Evolutionary conservation across 2,113 vertebrate species (phyloP).

Genomic region (Coptodon bakossiorum): DNA sequence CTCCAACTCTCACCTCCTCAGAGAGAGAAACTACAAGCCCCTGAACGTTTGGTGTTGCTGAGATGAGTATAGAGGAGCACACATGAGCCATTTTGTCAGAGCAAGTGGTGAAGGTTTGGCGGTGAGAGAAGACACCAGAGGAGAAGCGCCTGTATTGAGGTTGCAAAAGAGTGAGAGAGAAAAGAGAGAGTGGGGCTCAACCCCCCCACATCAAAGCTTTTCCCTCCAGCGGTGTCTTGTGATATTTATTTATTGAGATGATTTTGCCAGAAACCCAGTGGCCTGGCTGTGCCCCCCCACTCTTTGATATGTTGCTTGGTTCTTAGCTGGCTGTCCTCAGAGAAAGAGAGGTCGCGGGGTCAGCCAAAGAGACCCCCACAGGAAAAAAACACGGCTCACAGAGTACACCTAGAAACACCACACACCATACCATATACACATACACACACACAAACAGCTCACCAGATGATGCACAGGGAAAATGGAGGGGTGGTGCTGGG

Average conservation of each 20-base stretch:
- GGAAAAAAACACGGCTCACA: slow-evolving; percentile 55
- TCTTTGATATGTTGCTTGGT: slow-evolving; percentile 73
- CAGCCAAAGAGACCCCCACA: slow-evolving; percentile 64
- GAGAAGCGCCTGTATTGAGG: slow-evolving; percentile 51
- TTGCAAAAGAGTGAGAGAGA: slow-evolving; percentile 53
- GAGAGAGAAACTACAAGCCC: slow-evolving; percentile 38
- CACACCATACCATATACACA: slow-evolving; percentile 30
- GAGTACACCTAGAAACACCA: slow-evolving; percentile 59
- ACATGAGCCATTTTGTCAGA: slow-evolving; percentile 65
- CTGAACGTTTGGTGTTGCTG: slow-evolving; percentile 37
- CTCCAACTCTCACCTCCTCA: slow-evolving; percentile 44
- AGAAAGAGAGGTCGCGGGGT: slow-evolving; percentile 54
- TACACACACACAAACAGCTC: slow-evolving; percentile 39
- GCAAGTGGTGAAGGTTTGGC: slow-evolving; percentile 54
- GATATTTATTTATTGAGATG: slow-evolving; percentile 78
- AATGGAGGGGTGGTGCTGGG: background rate
- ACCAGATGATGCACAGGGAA: slow-evolving; percentile 51
- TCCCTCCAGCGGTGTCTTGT: slow-evolving; percentile 69
- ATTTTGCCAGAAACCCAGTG: slow-evolving; percentile 74
- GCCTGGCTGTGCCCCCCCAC: slow-evolving; percentile 55
- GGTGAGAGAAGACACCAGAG: slow-evolving; percentile 56
- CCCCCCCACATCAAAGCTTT: slow-evolving; percentile 70
- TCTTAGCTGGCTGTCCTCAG: slow-evolving; percentile 66
- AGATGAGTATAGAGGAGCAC: slow-evolving; percentile 26
- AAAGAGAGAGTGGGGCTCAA: slow-evolving; percentile 62